Conservation (phyloP, 2,888 invertebrate genomes). For the Dione juno region DNA sequence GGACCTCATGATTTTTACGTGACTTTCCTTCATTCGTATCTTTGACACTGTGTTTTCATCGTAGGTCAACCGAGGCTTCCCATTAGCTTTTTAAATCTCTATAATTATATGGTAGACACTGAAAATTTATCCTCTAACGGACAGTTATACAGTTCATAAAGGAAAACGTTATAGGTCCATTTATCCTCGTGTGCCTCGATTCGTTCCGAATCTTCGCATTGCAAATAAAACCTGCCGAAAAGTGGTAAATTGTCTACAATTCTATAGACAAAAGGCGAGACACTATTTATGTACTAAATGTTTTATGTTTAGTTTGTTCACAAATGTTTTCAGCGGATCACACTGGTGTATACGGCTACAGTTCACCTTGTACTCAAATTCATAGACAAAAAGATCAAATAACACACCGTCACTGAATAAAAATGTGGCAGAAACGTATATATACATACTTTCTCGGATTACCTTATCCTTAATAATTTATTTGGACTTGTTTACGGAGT, state of each 20-base stretch:
- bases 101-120: neutral
- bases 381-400: neutral
- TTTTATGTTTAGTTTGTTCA: conserved; percentile 11
- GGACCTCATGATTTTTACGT: no score
- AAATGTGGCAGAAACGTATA: conserved; percentile 5
- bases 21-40: no score
- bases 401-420: neutral
- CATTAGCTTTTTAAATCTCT: no score
- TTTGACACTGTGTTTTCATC: no score
- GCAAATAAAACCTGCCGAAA: conserved; percentile 7
- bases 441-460: conserved; percentile 52
- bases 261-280: conserved; percentile 11
- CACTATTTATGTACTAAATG: conserved; percentile 7
- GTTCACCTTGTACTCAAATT: neutral
- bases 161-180: neutral
- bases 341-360: neutral
- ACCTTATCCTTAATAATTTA: conserved; percentile 73
- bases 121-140: neutral
- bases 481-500: conserved; percentile 68
- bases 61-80: no score
- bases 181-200: neutral
- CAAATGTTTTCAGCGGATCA: conserved; percentile 8
- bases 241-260: conserved; percentile 14
- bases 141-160: conserved; percentile 6
- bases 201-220: neutral